Base-by-base conservation (phyloP, 2,888 invertebrate species). In the Atherix ibis region DNA sequence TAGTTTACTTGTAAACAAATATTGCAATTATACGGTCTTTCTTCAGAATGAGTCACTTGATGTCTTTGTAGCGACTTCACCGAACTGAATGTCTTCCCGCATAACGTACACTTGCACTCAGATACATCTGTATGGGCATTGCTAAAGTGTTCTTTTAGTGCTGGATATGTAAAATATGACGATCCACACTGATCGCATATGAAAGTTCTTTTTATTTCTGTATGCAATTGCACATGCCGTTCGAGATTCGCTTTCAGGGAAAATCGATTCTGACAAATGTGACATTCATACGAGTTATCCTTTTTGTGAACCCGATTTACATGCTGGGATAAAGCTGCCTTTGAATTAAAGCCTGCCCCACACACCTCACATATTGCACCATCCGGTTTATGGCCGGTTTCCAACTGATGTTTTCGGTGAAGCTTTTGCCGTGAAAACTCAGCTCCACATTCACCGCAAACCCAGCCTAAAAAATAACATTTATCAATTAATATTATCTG, bases 321-420 rank as follows among this genome's bases (percentile, higher is more conserved):
- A 46, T 61, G 61, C 49, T 61, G 61, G 43, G 55, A 53, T n/a
- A 61, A 47, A 10, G 54, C 58, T 38, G 55, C 54, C 44, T 58
- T 58, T 18, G 58, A 58, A 16, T 52, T 52, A 18, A 58, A 61
- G 29, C 52, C 54, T 25, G 53, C 56, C 18, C 61, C 61, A 38
- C 61, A 61, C 8, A 58, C 55, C 45, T 61, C 60, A 38, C 61
- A 61, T 36, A 58, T 58, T 44, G 58, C 56, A 45, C 59, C 59
- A 34, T 60, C 59, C 26, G 52, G 52, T 44, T 58, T 58, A 47
- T 61, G 61, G 30, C 58, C 58, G 29, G 56, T 52, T 38, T 56
- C 56, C 34, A 59, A 56, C 38, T 59, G 48, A 47, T 61, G 61
- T 35, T 59, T 54, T 38, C 50, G 49, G 42, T 59, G 58, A 18